These are phyloP conservation scores for Isurus oxyrinchus DNA, from an alignment of 2,113 vertebrate genomes.

Conservation along the genomic window DNA sequence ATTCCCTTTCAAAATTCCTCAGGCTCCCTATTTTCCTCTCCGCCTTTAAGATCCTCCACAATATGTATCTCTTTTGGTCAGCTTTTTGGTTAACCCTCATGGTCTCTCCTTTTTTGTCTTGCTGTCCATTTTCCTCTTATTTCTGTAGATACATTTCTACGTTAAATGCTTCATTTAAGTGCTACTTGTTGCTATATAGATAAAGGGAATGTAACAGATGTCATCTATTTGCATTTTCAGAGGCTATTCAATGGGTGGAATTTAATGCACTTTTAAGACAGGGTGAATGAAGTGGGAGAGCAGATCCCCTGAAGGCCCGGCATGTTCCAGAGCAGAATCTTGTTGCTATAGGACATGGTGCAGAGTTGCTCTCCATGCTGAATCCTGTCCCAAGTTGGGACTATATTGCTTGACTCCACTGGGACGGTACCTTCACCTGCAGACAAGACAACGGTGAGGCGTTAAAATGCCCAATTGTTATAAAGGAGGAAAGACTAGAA, in stretches of 20 bases:
- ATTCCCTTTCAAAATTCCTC: neutral
- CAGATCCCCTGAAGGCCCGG: constrained; percentile 84
- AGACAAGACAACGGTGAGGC: neutral
- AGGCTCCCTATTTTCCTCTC: too few species aligned
- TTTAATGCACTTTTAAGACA: constrained; percentile 56
- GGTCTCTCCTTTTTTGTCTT: neutral
- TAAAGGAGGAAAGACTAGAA: neutral
- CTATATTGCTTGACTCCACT: constrained; percentile 89
- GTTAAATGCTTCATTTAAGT: neutral
- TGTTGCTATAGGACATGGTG: constrained; percentile 98
- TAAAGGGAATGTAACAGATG: neutral
- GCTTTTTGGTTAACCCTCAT: neutral
- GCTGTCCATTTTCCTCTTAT: neutral
- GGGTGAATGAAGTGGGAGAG: constrained; percentile 85
- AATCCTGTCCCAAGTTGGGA: constrained; percentile 97
- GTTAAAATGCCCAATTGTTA: too few species aligned
- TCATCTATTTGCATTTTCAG: neutral
- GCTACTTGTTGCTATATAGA: neutral
- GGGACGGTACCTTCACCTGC: constrained; percentile 94
- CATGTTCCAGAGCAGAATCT: constrained; percentile 91
- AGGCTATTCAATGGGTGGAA: neutral
- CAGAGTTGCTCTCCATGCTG: constrained; percentile 87
- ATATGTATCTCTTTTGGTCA: neutral
- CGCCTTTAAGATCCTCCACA: neutral
- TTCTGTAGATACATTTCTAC: neutral